Percentiles rank a stretch among this genome's conserved stretches.
These are phyloP conservation scores for Epinephelus moara DNA, from an alignment of 2,113 vertebrate genomes.

Conservation along the genomic window DNA sequence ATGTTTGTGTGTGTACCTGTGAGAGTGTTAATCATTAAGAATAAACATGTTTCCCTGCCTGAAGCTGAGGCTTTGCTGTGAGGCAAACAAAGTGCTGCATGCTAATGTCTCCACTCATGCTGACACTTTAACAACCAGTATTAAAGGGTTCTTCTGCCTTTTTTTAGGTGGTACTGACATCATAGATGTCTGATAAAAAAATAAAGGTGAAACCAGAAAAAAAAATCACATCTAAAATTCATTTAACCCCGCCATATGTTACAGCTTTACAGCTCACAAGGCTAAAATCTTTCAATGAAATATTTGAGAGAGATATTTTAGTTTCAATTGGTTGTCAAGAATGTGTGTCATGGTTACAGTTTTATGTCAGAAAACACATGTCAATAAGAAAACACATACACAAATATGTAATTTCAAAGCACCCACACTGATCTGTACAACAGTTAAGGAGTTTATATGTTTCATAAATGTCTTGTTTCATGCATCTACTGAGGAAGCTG, in stretches of 20 bases:
- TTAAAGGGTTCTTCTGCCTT: not conserved
- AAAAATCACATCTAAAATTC: not conserved
- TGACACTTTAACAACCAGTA: not conserved
- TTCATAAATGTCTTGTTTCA: constrained; percentile 22
- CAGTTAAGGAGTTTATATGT: not conserved
- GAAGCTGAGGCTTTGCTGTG: constrained; percentile 42
- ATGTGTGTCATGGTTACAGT: not conserved
- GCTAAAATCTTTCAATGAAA: not conserved
- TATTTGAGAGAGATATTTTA: not conserved
- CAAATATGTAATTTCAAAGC: not conserved
- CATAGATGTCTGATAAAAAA: not conserved
- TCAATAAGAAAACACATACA: not conserved
- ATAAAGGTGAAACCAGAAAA: constrained; percentile 1
- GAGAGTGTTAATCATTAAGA: constrained; percentile 80
- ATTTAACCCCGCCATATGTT: not conserved
- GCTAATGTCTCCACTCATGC: constrained; percentile 50
- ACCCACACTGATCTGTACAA: not conserved
- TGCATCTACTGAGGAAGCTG: constrained; percentile 11
- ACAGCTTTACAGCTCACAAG: not conserved
- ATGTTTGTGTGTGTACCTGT: constrained; percentile 65
- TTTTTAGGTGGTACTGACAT: constrained; percentile 15
- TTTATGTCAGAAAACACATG: not conserved
- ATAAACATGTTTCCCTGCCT: constrained; percentile 71
- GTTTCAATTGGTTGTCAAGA: not conserved
- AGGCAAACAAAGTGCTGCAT: constrained; percentile 67